Base-by-base conservation (phyloP, 2,113 vertebrate genomes). In the Myocastor coypus region DNA sequence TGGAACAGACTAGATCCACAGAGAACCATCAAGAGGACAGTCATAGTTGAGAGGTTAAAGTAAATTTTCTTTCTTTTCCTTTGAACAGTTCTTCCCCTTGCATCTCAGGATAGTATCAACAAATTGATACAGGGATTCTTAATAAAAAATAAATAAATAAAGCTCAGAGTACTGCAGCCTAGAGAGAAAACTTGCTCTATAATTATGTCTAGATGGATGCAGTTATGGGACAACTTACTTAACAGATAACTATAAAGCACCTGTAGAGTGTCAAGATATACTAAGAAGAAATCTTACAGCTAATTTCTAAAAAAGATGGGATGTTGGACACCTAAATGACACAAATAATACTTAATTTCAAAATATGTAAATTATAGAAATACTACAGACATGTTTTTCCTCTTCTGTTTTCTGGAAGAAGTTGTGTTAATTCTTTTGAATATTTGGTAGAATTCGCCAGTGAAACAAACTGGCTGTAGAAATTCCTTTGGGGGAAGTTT, bases 261-360 rank as follows among this genome's bases (percentile, higher is more conserved):
- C 59, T 93, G 55, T 26, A 28, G 34, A 81, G 4, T 84, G 50
- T 50, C 69, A 75, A 30, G 32, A 57, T 68, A 87, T 81, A 14
- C 63, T 37, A 83, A 92, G 55, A 30, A 89, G 89, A 92, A 87
- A 16, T 46, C 16, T 59, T 75, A 66, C 17, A 9, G 28, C 22
- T 46, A 87, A 50, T 90, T 92, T 81, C 82, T 75, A 89, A 90
- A 55, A 50, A 95, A 68, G 6, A 34, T 7, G 2, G 7, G 28
- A 89, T 55, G 66, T 63, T 89, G 30, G 85, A 87, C 57, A 71
- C 19, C 30, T 83, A 52, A 88, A 84, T 84, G 78, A 75, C 57
- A n/a, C 59, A 92, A 88, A 34, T 82, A 94, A 40, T 80, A 78
- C 10, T 22, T 26, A 93, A 20, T 68, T 87, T 87, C 59, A 80